Base-by-base conservation (phyloP, 2,888 invertebrate species). In the Mesorhabditis belari region DNA sequence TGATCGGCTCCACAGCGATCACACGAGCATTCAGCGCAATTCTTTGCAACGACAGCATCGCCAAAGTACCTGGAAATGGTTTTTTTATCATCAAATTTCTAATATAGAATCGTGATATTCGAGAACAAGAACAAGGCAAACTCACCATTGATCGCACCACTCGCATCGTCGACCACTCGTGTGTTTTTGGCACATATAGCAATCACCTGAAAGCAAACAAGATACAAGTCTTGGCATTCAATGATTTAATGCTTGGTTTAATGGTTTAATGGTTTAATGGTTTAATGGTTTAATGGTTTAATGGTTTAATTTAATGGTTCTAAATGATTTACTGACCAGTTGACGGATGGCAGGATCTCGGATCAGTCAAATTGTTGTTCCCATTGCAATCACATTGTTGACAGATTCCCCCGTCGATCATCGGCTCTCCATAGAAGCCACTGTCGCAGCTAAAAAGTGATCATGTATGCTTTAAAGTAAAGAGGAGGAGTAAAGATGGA, bases 371-470 rank as follows among this genome's bases (percentile, higher is more conserved):
- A 82, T 95, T 89, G 66, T 96, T 95, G 83, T 98, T 99, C 5
- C 91, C 91, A 3, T 91, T 94, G 81, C 96, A 98, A 70, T 90
- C 86, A 83, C 96, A 98, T 0, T 88, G 88, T 75, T 89, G 88
- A 82, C 96, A 96, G 3, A 69, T 69, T 19, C 81, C 81, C 19
- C 82, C 87, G 49, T 84, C 82, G 12, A 81, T 70, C 77, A 90
- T 89, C 0, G 94, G 94, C 56, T 86, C 83, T 0, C 98, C 98
- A 77, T 87, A 96, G 83, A 86, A 95, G 2, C 98, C 96, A 35
- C 90, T 87, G 0, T 88, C 88, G 81, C 98, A 98, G 58, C 44
- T 35, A 2, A 35, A 35, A 17, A 82, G 82, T 60, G 4, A 65
- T 26, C n/a, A 5, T 6, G 21, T n/a, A n/a, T n/a, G n/a, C n/a